Conservation (phyloP, 2,888 invertebrate genomes). For the Chymomyza procnemis region DNA sequence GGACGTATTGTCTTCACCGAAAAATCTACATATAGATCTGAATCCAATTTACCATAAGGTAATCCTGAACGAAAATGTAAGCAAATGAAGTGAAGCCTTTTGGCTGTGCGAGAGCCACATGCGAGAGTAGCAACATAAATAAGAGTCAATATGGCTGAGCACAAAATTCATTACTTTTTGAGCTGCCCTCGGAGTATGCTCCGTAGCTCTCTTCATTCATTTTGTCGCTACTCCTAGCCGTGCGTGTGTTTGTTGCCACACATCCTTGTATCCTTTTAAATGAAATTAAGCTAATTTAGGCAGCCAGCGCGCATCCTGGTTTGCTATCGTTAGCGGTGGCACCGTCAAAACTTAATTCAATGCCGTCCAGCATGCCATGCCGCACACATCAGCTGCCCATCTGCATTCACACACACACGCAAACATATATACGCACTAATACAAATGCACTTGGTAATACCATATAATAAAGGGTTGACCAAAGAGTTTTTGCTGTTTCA, state of each 20-base stretch:
- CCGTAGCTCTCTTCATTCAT: background rate
- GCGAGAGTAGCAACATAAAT: too few relatives aligned
- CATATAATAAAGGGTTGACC: too few relatives aligned
- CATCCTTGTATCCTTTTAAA: conserved; percentile 59
- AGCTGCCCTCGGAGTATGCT: background rate
- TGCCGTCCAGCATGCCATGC: conserved; percentile 37
- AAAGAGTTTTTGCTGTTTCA: too few relatives aligned
- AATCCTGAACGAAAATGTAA: too few relatives aligned
- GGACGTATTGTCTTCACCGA: too few relatives aligned
- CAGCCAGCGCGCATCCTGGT: conserved; percentile 49
- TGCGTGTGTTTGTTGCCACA: conserved; percentile 23
- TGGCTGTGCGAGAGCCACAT: too few relatives aligned
- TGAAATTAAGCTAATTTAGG: conserved; percentile 71
- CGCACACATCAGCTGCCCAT: background rate
- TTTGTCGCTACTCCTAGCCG: background rate
- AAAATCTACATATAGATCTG: too few relatives aligned
- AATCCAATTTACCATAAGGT: too few relatives aligned
- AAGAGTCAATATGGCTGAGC: too few relatives aligned
- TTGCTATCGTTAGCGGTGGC: conserved; percentile 11
- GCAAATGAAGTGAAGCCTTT: too few relatives aligned
- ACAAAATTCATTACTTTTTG: background rate
- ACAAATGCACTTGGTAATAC: conserved; percentile 5
- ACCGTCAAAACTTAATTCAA: conserved; percentile 53
- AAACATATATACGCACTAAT: conserved; percentile 9
- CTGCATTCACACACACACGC: background rate